phyloP scores from a whole-genome alignment of 92 coral and sea anemone genomes.

The Heteractis magnifica region DNA sequence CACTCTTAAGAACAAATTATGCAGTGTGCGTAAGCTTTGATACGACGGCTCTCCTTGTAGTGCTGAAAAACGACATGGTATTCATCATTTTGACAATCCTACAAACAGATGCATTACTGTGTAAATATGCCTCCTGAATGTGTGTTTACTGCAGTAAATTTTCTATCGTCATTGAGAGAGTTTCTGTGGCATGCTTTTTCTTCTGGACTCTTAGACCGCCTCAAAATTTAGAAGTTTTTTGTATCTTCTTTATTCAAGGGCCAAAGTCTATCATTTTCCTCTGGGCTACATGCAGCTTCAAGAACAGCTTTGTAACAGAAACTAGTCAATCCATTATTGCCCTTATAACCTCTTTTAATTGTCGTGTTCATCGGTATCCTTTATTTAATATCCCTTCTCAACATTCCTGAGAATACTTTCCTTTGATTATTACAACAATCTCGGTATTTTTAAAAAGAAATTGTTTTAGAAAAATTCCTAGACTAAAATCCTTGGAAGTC shows the following conservation, averaged over 20 bases:
- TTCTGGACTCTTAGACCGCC: neutral
- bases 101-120: slow-evolving; percentile 11
- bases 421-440: neutral
- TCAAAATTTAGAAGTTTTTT: neutral
- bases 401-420: neutral
- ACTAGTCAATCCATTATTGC: neutral
- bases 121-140: slow-evolving; percentile 11
- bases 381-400: neutral
- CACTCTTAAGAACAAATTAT: neutral
- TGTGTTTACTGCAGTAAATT: neutral
- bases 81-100: slow-evolving; percentile 1
- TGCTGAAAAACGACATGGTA: slow-evolving; percentile 12
- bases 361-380: neutral
- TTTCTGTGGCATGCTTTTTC: neutral
- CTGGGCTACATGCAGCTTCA: neutral
- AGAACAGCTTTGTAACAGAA: slow-evolving; percentile 12
- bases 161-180: neutral
- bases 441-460: neutral
- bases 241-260: neutral
- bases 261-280: neutral
- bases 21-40: slow-evolving; percentile 9
- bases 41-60: slow-evolving; percentile 18
- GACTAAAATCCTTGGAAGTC: neutral
- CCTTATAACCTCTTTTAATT: slow-evolving; percentile 4
- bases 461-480: neutral